These are phyloP conservation scores for Caenorhabditis elegans DNA, from an alignment of 1,140 invertebrate species.

Conservation along the genomic window WBcel235 BX284603.4:4134501-4135000, in stretches of 20 bases:
- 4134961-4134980: neutral
- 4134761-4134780: neutral
- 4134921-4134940: conserved; percentile 29
- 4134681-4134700: no score
- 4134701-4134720: neutral
- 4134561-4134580: no score
- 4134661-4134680: no score
- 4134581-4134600: no score
- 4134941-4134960: neutral
- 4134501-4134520: no score
- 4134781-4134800: conserved; percentile 1
- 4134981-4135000: neutral
- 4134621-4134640: no score
- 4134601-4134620: no score
- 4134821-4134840: neutral
- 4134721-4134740: neutral
- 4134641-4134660: no score
- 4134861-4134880: neutral
- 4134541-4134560: no score
- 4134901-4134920: conserved; percentile 17
- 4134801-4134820: conserved; percentile 8
- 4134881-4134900: conserved; percentile 14
- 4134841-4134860: neutral
- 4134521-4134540: no score
- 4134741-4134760: neutral